phyloP scores from a whole-genome alignment of 2,888 invertebrate genomes.

The Melanostoma scalare region DNA sequence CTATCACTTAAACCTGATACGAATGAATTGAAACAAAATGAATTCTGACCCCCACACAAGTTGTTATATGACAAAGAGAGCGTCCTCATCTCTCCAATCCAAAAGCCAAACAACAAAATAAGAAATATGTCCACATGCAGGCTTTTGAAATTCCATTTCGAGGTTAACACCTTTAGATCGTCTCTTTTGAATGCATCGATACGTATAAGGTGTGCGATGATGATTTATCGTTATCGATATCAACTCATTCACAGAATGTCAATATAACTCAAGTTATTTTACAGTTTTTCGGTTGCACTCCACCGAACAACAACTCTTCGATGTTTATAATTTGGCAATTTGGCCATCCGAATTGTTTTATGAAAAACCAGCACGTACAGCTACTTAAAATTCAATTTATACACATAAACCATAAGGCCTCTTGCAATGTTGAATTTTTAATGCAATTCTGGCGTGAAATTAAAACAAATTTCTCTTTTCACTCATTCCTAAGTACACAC shows the following conservation, averaged over 20 bases:
- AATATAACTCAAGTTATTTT: conserved; percentile 14
- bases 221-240: conserved; percentile 32
- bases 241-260: conserved; percentile 1
- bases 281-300: conserved; percentile 5
- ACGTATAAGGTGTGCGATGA: conserved; percentile 10
- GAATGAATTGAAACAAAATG: too few relatives aligned
- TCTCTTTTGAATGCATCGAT: conserved; percentile 5
- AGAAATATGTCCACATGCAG: neutral
- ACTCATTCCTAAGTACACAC: neutral
- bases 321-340: conserved; percentile 15
- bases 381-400: conserved; percentile 9
- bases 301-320: neutral
- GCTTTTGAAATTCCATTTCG: conserved; percentile 21
- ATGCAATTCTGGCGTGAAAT: conserved; percentile 8
- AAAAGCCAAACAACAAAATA: neutral
- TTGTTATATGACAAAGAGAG: too few relatives aligned
- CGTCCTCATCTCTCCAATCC: too few relatives aligned
- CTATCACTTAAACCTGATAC: too few relatives aligned
- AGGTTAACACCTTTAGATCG: conserved; percentile 44
- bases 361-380: conserved; percentile 20
- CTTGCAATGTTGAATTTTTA: conserved; percentile 9
- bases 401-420: neutral
- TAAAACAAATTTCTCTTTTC: conserved; percentile 18
- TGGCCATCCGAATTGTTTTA: conserved; percentile 19
- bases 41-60: too few relatives aligned